Evolutionary conservation across 2,113 vertebrate species (phyloP), one percentile per base, ranked within the genome.

Genomic region (Bambusicola thoracicus): DNA sequence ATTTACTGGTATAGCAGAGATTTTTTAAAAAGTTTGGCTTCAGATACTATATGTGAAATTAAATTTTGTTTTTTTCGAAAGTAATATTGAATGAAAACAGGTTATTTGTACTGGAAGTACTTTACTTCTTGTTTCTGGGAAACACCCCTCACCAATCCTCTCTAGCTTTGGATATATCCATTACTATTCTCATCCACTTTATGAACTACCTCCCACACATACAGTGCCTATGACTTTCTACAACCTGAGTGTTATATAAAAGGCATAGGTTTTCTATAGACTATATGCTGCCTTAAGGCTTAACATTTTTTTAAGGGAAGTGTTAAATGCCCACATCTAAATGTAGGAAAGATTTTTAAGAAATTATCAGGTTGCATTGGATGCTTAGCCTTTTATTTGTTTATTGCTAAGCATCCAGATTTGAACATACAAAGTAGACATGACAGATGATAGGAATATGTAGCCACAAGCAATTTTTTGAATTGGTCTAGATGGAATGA

Each of bases 91-190:
- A 89, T 94, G 88, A 81, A 36, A 89, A 44, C 36, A 58, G 7
- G 68, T 73, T 89, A 89, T 94, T 86, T 95, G 48, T 90, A 41
- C 49, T 94, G 89, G 74, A 93, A 81, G 21, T 79, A 13, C 5
- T 87, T 94, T 80, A 13, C 24, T 49, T 24, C 36, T 62, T 32
- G 9, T 82, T 85, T 95, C 90, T 91, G 85, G 75, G 90, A 91
- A 96, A 82, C 59, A 32, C 8, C 30, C 27, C 40, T 85, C 55
- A 85, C 7, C 68, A 85, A 22, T 48, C 4, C 8, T 58, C 15
- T 91, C 53, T 24, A 61, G 7, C 8, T 5, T 12, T 62, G 58
- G 14, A 53, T 44, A 87, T 68, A 59, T 4, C 3, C 1, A 11
- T 30, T 15, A 49, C 34, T 63, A 85, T 73, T 14, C 15, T 76